These are phyloP conservation scores for Harmothoe impar DNA, from an alignment of 2,888 invertebrate genomes.

Conservation along the genomic window DNA sequence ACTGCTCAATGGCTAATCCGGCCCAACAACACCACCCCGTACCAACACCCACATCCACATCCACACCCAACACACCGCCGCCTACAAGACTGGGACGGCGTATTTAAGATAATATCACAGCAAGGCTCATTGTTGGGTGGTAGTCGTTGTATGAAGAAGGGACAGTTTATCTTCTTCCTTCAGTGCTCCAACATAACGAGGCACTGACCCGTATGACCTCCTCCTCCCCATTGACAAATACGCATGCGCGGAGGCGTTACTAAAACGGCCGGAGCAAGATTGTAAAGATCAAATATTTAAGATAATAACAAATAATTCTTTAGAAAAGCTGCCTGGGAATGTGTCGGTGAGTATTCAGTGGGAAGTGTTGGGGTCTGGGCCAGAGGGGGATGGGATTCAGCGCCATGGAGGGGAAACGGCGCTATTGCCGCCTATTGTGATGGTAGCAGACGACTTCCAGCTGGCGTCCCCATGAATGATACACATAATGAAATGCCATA, in stretches of 20 bases:
- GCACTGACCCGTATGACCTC: slow-evolving; percentile 17
- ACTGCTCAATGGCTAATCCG: slow-evolving; percentile 56
- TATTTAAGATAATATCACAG: slow-evolving; percentile 19
- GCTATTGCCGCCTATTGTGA: background rate
- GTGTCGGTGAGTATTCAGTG: background rate
- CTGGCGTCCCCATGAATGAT: slow-evolving; percentile 42
- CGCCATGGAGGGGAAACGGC: background rate
- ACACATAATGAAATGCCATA: slow-evolving; percentile 62
- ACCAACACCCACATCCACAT: background rate
- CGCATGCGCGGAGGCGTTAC: background rate
- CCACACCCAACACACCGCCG: background rate
- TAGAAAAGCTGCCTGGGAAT: background rate
- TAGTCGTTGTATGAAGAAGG: background rate
- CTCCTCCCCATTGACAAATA: slow-evolving; percentile 15
- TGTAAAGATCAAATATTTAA: slow-evolving; percentile 39
- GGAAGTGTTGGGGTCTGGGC: background rate
- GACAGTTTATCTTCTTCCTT: slow-evolving; percentile 37
- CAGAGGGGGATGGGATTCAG: background rate
- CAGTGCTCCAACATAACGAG: background rate
- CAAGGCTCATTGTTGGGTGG: background rate
- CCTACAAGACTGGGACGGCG: background rate
- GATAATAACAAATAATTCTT: slow-evolving; percentile 42
- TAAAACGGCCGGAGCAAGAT: slow-evolving; percentile 8
- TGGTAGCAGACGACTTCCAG: slow-evolving; percentile 35
- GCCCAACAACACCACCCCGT: background rate